Evolutionary conservation across 2,113 vertebrate genomes (phyloP), one percentile per base, ranked within the genome.

Genomic region (Hydrochoerus hydrochaeris): DNA sequence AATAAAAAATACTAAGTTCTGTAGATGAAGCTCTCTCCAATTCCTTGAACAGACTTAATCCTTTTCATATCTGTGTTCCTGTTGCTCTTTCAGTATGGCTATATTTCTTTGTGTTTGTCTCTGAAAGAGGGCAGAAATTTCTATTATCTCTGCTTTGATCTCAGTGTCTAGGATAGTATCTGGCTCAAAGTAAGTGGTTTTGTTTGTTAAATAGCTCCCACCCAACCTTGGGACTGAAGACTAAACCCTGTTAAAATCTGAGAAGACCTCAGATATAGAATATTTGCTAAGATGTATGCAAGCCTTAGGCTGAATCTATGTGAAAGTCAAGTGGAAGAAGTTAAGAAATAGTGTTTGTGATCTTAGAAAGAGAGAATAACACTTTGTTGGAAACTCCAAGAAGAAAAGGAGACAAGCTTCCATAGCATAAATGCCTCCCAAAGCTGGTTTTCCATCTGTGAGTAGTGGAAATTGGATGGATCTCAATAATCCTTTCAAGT

Each of bases 401-500:
- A 75, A 71, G 41, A 52, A 90, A 49, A 46, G 77, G 49, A 81
- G 46, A 77, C 14, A 2, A 26, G 3, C 5, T 81, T 87, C 3
- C 26, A 41, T 24, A 4, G 20, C 0, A 17, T 17, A 52, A 83
- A 54, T 30, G 30, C 38, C 38, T 85, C 20, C 38, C 17, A 14
- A 3, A 58, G 13, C 49, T 85, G 73, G 78, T 49, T 78, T 95
- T 58, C n/a, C 13, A 10, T 17, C 54, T 73, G 49, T 35, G 7
- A 54, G 54, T 30, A 14, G 17, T 44, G 10, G 38, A 26, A 26
- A 11, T 30, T 73, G n/a, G 32, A 38, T 83, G 49, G 12, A 63
- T 60, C 52, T 94, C 75, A 93, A 77, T 46, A 7, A 41, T 88
- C 32, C 44, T 95, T 96, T 96, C 4, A 38, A 88, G 32, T 8